phyloP scores from a whole-genome alignment of 2,113 vertebrate genomes.

The Sphaerodactylus townsendi region DNA sequence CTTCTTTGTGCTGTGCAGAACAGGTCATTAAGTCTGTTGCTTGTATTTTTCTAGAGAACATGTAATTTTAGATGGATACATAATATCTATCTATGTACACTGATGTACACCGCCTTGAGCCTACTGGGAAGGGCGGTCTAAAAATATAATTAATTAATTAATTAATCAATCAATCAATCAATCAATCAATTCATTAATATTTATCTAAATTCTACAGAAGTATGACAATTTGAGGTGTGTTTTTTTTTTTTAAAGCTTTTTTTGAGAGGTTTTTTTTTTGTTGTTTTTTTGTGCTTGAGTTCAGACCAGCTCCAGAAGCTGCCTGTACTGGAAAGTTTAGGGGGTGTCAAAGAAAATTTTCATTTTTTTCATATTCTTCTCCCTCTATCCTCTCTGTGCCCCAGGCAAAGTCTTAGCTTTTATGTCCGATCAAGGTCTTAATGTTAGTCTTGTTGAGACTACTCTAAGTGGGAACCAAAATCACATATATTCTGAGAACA shows the following conservation, averaged over 20 bases:
- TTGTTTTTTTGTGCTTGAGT: constrained; percentile 24
- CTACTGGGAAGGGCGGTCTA: no score
- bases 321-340: constrained; percentile 62
- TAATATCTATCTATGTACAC: not conserved
- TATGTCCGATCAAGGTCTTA: constrained; percentile 58
- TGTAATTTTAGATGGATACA: constrained; percentile 61
- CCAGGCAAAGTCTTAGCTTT: constrained; percentile 62
- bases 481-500: constrained; percentile 35
- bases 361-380: constrained; percentile 47
- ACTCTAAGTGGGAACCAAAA: constrained; percentile 51
- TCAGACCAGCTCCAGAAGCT: constrained; percentile 45
- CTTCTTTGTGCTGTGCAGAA: no score
- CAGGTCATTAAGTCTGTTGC: constrained; percentile 70
- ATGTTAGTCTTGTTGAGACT: constrained; percentile 51
- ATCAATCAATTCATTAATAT: no score
- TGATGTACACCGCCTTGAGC: no score
- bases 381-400: constrained; percentile 27
- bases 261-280: constrained; percentile 41
- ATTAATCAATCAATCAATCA: no score
- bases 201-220: constrained; percentile 18
- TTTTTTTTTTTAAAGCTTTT: constrained; percentile 28
- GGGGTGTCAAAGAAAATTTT: constrained; percentile 58
- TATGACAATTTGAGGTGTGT: not conserved
- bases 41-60: constrained; percentile 55
- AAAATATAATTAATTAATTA: no score